These are phyloP conservation scores for Strongylocentrotus purpuratus DNA, from an alignment of 35 echinoderm and acorn worm genomes.

Conservation along the genomic window DNA sequence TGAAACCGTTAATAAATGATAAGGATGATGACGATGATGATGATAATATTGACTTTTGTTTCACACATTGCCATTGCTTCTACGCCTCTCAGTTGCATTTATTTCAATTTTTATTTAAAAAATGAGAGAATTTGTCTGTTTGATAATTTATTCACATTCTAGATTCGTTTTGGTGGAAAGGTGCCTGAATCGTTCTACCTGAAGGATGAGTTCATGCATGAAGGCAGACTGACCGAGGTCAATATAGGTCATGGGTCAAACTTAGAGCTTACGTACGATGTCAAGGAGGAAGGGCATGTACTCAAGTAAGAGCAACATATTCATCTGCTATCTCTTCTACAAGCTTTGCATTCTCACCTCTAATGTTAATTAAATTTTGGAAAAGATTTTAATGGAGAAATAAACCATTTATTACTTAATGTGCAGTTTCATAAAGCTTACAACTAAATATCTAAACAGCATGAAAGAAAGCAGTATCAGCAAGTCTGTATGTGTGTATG, in stretches of 20 bases:
- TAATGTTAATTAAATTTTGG: background rate
- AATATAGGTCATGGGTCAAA: conserved; percentile 36
- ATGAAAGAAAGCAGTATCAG: no score
- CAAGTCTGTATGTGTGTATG: no score
- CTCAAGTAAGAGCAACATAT: conserved; percentile 49
- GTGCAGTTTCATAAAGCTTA: no score
- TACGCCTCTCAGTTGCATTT: no score
- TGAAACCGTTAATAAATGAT: no score
- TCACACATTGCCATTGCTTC: no score
- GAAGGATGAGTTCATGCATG: conserved; percentile 17
- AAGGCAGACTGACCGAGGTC: conserved; percentile 15
- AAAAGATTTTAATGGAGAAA: background rate
- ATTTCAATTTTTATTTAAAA: no score
- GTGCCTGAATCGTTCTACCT: conserved; percentile 65
- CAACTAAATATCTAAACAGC: no score
- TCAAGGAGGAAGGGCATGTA: conserved; percentile 8
- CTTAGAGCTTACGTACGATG: conserved; percentile 51
- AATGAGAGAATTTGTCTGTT: background rate
- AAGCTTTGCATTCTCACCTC: no score
- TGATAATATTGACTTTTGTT: no score
- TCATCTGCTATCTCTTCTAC: background rate
- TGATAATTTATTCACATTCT: background rate
- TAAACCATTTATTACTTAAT: no score
- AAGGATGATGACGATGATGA: no score
- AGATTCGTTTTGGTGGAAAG: conserved; percentile 70